Base-by-base conservation (phyloP, 2,113 vertebrate species). In the Siniperca knerii region DNA sequence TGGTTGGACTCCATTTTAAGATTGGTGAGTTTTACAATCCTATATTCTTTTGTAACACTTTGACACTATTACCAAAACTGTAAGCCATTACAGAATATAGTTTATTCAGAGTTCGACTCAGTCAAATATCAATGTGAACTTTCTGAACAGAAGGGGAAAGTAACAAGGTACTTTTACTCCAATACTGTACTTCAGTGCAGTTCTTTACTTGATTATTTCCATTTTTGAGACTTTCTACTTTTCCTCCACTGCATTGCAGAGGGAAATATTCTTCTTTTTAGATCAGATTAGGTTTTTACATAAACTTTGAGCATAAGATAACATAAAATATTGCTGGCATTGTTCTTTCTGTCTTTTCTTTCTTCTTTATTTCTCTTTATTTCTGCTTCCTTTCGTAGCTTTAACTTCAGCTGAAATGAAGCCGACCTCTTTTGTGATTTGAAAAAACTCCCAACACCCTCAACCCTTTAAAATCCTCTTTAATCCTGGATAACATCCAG, bases 1-100 rank as follows among this genome's bases (percentile, higher is more conserved):
- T 18, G 75, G 74, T 84, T 12, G 18, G 29, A 71, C 65, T 79
- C 58, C 44, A 52, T 61, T 78, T 57, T 52, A 35, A 65, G 6
- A 54, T 77, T 3, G 21, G 65, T 16, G 42, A 37, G 40, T 82
- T 91, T 89, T 69, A 77, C 67, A 42, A 12, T 61, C 52, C 58
- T 54, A 42, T 73, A n/a, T 75, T 50, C 42, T 40, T 84, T n/a
- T 48, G 60, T 37, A 46, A 54, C 54, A 40, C 23, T 25, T 70
- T 62, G 69, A 71, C 81, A 55, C 37, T 46, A 15, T 65, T 60
- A 48, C 21, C 54, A 16, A 29, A 87, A 71, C 79, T 55, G 50
- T 21, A 15, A 13, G 20, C 40, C 35, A 62, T n/a, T 12, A 67
- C 16, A 16, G 35, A 25, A 16, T 2, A 54, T 0, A 46, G 35